Base-by-base conservation (phyloP, 2,113 vertebrate genomes). In the Trochalopteron elliotii region DNA sequence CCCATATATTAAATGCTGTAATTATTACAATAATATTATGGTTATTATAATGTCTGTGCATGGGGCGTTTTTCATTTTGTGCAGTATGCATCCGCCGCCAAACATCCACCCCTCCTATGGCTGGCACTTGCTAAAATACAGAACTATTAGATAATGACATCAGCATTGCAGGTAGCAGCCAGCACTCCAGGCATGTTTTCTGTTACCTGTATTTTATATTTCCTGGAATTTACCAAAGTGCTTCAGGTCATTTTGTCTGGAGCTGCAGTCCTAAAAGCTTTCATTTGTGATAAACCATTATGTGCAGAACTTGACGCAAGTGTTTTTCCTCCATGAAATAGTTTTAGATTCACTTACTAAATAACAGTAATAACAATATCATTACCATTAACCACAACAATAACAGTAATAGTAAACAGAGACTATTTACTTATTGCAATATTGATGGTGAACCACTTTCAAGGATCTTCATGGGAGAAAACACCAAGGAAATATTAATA, bases 21-120 rank as follows among this genome's bases (percentile, higher is more conserved):
- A 98, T 97, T 98, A 97, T 98, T 98, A 96, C 97, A 98, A 97
- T 97, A 97, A 97, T 97, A 97, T 98, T 96, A 93, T 7, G 53
- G 79, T 97, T 97, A 96, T 98, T 92, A 97, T 97, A 97, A 97
- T 96, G 97, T 97, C 96, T 96, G 97, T 85, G 95, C 23, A 74
- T 94, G 91, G 94, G 84, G 63, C 31, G 93, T 92, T 97, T 97
- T 95, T 98, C 79, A 94, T 97, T 96, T 97, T 90, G 82, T 47
- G 64, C 50, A 79, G 61, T 31, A n/a, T 63, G 83, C 89, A 96
- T 93, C 42, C 0, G 0, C 42, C 57, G 75, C 50, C 6, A 19
- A 87, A 89, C 56, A 89, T 94, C 64, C 39, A 35, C 70, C 21
- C 67, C 71, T 86, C 49, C 19, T 27, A 10, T 11, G 25, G 75